Base-by-base conservation (phyloP, 2,888 invertebrate genomes). In the Marronus borbonicus region DNA sequence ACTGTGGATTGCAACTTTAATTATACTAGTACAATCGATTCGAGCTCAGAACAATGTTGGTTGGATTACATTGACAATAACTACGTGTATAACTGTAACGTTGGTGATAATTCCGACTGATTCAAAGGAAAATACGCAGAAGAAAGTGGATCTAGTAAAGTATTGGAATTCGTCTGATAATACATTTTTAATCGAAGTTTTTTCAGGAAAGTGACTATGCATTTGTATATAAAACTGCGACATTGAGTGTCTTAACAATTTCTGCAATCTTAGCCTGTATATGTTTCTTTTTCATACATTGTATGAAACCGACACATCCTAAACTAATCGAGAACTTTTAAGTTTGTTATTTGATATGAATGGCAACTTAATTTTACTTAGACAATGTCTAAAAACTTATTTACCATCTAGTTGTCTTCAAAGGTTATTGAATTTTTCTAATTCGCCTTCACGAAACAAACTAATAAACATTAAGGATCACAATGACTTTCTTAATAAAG, bases 401-500 rank as follows among this genome's bases (percentile, higher is more conserved):
- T 31, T 62, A 28, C 20, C 20, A 28, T 14, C 36, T 2, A 65
- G 17, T 24, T 31, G 14, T 5, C n/a, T 55, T 8, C 68, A 50
- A 65, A 52, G 31, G 58, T 28, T 7, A 3, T 70, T 82, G 49
- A 77, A 80, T 44, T 78, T 86, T 69, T 84, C 83, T 5, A 80
- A 78, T 70, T 81, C 85, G 8, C 60, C 80, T 14, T 77, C 77
- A 75, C 80, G 86, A 79, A 83, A 85, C 50, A 89, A 86, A 84
- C 86, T 91, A 85, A 88, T 88, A 44, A 84, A 84, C 62, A 93
- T 95, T 82, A 93, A 92, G 85, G 93, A 93, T 87, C 94, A 95
- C 85, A 93, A 93, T 79, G 95, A 95, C 82, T 95, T 95, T 87
- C 91, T 95, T 80, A 91, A 92, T 82, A 95, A 95, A 91, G 95